Evolutionary conservation across 2,888 invertebrate genomes (phyloP).

Genomic region (Eretmocerus hayati): DNA sequence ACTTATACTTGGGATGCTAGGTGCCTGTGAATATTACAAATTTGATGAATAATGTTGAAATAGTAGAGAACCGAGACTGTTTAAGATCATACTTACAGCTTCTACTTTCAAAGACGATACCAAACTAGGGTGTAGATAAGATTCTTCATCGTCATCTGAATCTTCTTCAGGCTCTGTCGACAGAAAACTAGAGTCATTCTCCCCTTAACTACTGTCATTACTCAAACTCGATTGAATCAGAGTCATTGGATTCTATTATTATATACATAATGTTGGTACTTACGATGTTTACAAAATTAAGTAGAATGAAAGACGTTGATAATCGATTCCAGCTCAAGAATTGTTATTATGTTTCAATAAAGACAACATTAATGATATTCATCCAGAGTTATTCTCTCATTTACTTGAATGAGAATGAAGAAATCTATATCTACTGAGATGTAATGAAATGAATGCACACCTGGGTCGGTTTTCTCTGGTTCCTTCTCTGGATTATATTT

Average conservation of each 20-base stretch:
- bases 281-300: slow-evolving; percentile 39
- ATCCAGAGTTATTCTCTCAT: slow-evolving; percentile 28
- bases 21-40: slow-evolving; percentile 47
- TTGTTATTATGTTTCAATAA: slow-evolving; percentile 36
- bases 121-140: slow-evolving; percentile 82
- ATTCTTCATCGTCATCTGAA: slow-evolving; percentile 55
- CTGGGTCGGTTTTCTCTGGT: slow-evolving; percentile 45
- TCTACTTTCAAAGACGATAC: slow-evolving; percentile 55
- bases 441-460: slow-evolving; percentile 37
- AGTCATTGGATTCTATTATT: slow-evolving; percentile 23
- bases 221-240: slow-evolving; percentile 19
- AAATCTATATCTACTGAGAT: no score
- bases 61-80: neutral
- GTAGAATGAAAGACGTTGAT: slow-evolving; percentile 41
- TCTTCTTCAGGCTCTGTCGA: slow-evolving; percentile 33
- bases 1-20: slow-evolving; percentile 57
- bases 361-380: slow-evolving; percentile 31
- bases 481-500: slow-evolving; percentile 53
- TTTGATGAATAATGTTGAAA: neutral
- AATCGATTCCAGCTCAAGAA: slow-evolving; percentile 39
- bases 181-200: no score
- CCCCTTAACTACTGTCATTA: slow-evolving; percentile 8
- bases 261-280: slow-evolving; percentile 31
- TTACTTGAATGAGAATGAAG: slow-evolving; percentile 26
- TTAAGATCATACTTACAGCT: slow-evolving; percentile 53